Percentiles rank a stretch among this genome's conserved stretches.
phyloP scores from a whole-genome alignment of 2,113 vertebrate species.

The Macheiramphus alcinus region DNA sequence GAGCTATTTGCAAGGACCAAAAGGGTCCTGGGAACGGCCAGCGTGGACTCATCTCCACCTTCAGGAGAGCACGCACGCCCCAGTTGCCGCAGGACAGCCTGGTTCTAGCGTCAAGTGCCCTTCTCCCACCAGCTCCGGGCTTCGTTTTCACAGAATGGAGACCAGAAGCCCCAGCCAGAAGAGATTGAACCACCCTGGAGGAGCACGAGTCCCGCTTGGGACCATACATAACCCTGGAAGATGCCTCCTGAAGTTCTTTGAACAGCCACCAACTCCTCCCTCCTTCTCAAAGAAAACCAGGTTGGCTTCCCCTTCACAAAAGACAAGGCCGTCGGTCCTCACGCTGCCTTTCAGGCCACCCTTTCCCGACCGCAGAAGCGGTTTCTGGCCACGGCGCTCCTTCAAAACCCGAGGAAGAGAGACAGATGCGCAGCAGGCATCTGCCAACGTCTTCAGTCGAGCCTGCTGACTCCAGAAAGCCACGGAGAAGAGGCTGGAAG shows the following conservation, averaged over 20 bases:
- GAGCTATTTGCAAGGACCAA: too few relatives aligned
- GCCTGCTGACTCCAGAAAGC: background rate
- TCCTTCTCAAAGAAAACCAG: too few relatives aligned
- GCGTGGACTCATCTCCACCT: background rate
- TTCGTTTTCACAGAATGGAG: background rate
- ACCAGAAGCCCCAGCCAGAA: background rate
- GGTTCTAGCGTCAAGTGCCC: background rate
- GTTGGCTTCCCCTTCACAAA: background rate
- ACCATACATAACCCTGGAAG: background rate
- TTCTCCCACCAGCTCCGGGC: background rate
- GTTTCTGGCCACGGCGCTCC: background rate
- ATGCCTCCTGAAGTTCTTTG: background rate
- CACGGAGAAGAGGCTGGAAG: background rate
- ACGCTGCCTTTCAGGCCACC: background rate
- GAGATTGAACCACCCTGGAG: too few relatives aligned
- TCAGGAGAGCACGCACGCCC: too few relatives aligned
- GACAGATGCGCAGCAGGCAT: background rate
- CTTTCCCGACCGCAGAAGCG: background rate
- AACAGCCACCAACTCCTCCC: background rate
- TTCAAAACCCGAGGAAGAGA: background rate
- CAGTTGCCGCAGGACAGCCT: background rate
- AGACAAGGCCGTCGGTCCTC: background rate
- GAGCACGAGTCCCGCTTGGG: too few relatives aligned
- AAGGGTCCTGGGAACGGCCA: background rate
- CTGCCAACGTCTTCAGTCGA: background rate